Base-by-base conservation (phyloP, 2,797 vertebrate genomes). In the Rhinophrynus dorsalis region DNA sequence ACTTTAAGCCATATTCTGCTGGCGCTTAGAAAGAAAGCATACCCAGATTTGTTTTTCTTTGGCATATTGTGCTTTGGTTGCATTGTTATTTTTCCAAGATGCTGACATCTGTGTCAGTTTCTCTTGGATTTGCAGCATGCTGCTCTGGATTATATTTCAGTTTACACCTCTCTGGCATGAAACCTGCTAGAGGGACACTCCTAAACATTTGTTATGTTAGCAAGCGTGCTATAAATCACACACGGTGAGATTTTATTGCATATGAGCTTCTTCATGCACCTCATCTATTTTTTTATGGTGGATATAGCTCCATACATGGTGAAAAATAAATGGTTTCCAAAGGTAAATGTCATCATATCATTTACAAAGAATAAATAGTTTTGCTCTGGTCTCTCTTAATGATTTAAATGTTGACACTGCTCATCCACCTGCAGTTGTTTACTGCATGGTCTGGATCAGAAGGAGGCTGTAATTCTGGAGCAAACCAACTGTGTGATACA, bases 201-300 rank as follows among this genome's bases (percentile, higher is more conserved):
- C 20, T 66, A 45, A 75, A 24, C 21, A 66, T 35, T 40, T 74
- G 11, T 65, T 17, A 12, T 69, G 54, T 78, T 81, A 77, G 45
- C 26, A 71, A 76, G 45, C n/a, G 52, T 18, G 40, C 9, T 74
- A 73, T 77, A 75, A 76, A 74, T 75, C 0, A 72, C 62, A 78
- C 17, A 61, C 12, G 54, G 10, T 55, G 27, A 54, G 23, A 29
- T 66, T 76, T 75, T 67, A 60, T 20, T 74, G 12, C 42, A 55
- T 3, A 61, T 73, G 74, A 21, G 63, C 27, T 17, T 24, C 3
- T 24, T 77, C 60, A 67, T 35, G 1, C 2, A 68, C 5, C 20
- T 54, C 2, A 70, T 76, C 55, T 48, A 42, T 58, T 26, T 23
- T 5, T 48, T 23, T 24, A 40, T 1, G 37, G 37, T 40, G 37